These are phyloP conservation scores for Salvator merianae DNA, from an alignment of 2,113 vertebrate genomes.

Conservation along the genomic window DNA sequence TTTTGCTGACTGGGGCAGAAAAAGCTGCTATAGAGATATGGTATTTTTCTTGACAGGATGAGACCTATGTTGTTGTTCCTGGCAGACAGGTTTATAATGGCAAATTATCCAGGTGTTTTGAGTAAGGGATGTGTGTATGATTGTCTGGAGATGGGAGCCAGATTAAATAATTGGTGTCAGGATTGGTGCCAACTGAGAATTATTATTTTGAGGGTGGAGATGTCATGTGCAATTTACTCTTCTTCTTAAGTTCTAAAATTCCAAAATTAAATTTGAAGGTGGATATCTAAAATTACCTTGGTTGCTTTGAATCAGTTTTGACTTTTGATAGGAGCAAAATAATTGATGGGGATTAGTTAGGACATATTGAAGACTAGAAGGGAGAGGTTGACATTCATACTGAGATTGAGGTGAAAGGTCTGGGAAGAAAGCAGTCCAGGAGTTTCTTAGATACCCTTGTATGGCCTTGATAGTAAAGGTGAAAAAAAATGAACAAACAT, in stretches of 20 bases:
- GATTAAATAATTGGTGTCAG: not conserved
- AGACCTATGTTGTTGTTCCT: slow-evolving; percentile 1
- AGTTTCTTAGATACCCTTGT: no score
- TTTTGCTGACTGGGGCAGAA: not conserved
- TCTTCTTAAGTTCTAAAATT: not conserved
- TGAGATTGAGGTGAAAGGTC: no score
- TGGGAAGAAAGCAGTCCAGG: not conserved
- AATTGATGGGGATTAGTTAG: no score
- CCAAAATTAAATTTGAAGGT: not conserved
- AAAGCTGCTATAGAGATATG: not conserved
- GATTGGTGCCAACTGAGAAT: not conserved
- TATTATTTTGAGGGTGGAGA: no score
- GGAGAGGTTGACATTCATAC: no score
- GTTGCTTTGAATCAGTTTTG: not conserved
- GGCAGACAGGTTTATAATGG: slow-evolving; percentile 28
- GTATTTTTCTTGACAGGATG: not conserved
- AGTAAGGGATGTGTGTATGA: not conserved
- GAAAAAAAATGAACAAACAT: not conserved
- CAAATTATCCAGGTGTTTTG: not conserved
- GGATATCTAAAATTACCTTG: not conserved
- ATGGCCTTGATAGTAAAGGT: not conserved
- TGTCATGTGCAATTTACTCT: not conserved
- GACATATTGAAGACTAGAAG: not conserved
- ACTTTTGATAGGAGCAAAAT: not conserved
- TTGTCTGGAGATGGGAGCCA: not conserved